Percentiles rank a stretch among this genome's conserved stretches.
These are phyloP conservation scores for Melieria picta DNA, from an alignment of 2,888 invertebrate genomes.

Conservation along the genomic window DNA sequence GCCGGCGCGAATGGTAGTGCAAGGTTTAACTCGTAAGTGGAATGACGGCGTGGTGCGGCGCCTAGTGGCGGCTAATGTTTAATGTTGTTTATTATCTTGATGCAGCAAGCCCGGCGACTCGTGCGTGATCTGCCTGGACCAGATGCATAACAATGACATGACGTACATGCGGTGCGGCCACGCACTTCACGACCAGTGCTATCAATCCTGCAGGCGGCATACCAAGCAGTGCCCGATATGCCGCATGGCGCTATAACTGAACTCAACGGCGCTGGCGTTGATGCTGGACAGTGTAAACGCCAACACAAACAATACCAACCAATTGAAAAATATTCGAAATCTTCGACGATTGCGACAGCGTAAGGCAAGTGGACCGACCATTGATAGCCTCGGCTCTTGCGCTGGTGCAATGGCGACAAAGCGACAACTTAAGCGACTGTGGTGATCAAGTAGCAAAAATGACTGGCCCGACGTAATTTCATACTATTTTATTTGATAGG, in stretches of 20 bases:
- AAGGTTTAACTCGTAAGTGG: not conserved
- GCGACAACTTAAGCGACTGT: too few species aligned
- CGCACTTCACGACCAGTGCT: conserved; percentile 15
- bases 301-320: not conserved
- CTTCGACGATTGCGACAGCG: not conserved
- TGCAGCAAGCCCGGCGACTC: conserved; percentile 7
- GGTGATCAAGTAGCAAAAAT: too few species aligned
- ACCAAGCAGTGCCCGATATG: conserved; percentile 14
- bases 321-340: not conserved
- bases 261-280: too few species aligned
- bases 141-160: conserved; percentile 8
- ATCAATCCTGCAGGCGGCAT: not conserved
- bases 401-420: too few species aligned
- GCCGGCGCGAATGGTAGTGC: not conserved
- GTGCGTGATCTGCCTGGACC: conserved; percentile 6
- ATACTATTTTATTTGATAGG: too few species aligned
- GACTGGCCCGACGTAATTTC: too few species aligned
- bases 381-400: too few species aligned
- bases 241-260: not conserved
- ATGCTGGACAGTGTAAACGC: not conserved
- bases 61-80: not conserved
- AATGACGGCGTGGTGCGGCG: not conserved
- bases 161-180: conserved; percentile 18
- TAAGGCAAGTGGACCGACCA: too few species aligned
- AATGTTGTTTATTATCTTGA: not conserved